Base-by-base conservation (phyloP, 1,140 invertebrate genomes). In the Neodiprion fabricii region DNA sequence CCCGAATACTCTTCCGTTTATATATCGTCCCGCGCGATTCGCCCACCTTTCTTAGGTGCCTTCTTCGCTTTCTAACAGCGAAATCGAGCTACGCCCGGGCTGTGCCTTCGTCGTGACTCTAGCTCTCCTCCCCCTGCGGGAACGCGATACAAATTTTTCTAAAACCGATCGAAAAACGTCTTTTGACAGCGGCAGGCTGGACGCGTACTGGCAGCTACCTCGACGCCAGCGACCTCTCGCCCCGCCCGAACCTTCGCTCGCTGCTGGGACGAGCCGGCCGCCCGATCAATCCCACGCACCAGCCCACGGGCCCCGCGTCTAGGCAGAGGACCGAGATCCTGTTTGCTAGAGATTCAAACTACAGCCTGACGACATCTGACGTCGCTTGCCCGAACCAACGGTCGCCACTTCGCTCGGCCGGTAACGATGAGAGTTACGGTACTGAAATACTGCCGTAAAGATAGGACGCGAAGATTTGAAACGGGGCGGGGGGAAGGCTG, bases 221-320 rank as follows among this genome's bases (percentile, higher is more conserved):
- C 47, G 70, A 80, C 83, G 82, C 85, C 77, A 76, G 85, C 86
- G 86, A 81, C 86, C 85, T 86, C 86, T 84, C 82, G 84, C 85
- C 86, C 86, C 86, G 79, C 86, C 85, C 86, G 85, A 83, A 61
- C 53, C 53, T 61, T 61, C 28, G 28, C 28, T 40, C 28, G 28
- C 28, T 40, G 28, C 53, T 61, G 53, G 53, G 28, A 61, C 53
- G 53, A 61, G 53, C 53, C 53, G 53, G 53, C 53, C 11, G 53
- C 53, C 8, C 11, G 53, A 61, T 61, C 53, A 61, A 61, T 61
- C 53, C 53, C 53, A 61, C 53, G 53, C 53, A 61, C 28, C 53
- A 14, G 28, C 53, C 53, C n/a, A 61, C 11, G 53, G 53, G 53
- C 53, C 11, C 11, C 11, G 53, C 53, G 53, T 17, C 28, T 40